A percentile compares a stretch with the other conserved stretches of the same genome.
These are phyloP conservation scores for Phorcus lineatus DNA, from an alignment of 2,888 invertebrate genomes.

Conservation along the genomic window DNA sequence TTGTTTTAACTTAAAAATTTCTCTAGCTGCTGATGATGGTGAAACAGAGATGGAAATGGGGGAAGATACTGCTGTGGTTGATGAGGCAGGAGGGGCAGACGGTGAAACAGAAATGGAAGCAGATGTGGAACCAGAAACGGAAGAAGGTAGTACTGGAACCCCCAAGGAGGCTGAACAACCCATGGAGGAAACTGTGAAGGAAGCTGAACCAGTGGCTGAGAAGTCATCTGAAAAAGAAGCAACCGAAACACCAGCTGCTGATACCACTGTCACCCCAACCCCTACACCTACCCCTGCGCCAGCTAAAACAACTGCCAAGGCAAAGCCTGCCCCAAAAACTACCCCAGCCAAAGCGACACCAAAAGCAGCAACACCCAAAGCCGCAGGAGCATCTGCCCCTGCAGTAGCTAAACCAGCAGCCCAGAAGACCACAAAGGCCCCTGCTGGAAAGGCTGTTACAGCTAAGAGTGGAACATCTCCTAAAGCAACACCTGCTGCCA, in stretches of 20 bases:
- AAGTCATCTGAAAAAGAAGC: neutral
- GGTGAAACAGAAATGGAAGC: neutral
- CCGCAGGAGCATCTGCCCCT: conserved; percentile 40
- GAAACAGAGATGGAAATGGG: conserved; percentile 77
- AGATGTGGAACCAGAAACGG: conserved; percentile 8
- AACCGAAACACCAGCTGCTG: neutral
- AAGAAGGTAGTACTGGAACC: neutral
- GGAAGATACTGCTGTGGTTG: conserved; percentile 69
- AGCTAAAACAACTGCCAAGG: conserved; percentile 4
- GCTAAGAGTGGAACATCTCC: neutral
- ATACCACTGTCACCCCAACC: neutral
- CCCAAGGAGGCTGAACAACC: conserved; percentile 6
- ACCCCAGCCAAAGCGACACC: neutral
- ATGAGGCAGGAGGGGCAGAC: conserved; percentile 9
- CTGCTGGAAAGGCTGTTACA: neutral
- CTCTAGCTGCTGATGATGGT: conserved; percentile 35
- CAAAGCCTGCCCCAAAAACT: conserved; percentile 18
- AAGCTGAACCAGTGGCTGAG: neutral
- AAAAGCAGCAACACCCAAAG: neutral
- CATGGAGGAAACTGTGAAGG: neutral
- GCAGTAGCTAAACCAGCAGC: conserved; percentile 50
- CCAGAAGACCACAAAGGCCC: conserved; percentile 13
- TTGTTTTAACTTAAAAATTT: conserved; percentile 21
- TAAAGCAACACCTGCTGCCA: neutral
- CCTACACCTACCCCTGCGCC: neutral